These are phyloP conservation scores for Artemia sp. DNA, from an alignment of 2,888 invertebrate genomes.

Conservation along the genomic window DNA sequence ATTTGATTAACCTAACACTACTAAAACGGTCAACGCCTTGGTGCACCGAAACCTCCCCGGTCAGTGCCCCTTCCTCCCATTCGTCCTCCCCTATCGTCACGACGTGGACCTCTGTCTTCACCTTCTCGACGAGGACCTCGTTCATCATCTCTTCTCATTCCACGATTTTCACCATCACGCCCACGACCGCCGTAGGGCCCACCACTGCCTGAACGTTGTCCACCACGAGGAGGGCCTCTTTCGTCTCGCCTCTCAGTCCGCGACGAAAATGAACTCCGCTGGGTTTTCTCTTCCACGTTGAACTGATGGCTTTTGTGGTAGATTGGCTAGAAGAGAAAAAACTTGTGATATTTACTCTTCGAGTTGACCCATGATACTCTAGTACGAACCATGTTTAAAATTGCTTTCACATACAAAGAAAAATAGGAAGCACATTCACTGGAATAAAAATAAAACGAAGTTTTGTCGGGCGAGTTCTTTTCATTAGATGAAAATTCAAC, in stretches of 20 bases:
- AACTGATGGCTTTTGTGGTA: neutral
- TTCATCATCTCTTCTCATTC: neutral
- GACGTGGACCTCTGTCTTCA: constrained; percentile 6
- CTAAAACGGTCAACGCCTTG: constrained; percentile 3
- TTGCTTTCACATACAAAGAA: neutral
- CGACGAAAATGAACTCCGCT: neutral
- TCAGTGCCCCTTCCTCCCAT: neutral
- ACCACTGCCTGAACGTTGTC: constrained; percentile 11
- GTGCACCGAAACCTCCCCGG: neutral
- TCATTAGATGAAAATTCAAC: neutral
- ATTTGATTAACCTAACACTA: constrained; percentile 14
- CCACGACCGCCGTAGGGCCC: neutral
- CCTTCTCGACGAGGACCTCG: constrained; percentile 5
- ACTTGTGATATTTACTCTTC: neutral
- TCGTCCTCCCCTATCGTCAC: constrained; percentile 1
- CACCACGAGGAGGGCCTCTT: neutral
- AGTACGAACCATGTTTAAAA: too few species aligned
- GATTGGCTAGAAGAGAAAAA: neutral
- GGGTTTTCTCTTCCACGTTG: constrained; percentile 2
- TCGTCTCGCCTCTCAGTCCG: neutral
- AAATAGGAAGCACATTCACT: neutral
- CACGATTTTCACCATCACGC: neutral
- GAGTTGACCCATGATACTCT: too few species aligned
- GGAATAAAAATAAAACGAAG: neutral
- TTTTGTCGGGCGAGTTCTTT: neutral